These are phyloP conservation scores for Odontomyia ornata DNA, from an alignment of 2,888 invertebrate genomes.

Conservation along the genomic window DNA sequence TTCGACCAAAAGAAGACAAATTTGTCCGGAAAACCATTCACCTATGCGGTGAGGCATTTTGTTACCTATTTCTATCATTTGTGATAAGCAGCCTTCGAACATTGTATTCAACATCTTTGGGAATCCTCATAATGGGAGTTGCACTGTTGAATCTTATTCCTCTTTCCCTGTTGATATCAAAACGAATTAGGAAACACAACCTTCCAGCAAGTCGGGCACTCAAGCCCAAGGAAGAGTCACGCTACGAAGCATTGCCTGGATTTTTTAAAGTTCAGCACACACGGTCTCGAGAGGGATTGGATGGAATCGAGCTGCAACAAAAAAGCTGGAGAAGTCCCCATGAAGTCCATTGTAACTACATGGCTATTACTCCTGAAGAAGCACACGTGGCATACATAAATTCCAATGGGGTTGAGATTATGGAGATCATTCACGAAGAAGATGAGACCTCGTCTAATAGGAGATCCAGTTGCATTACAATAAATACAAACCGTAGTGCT, in stretches of 20 bases:
- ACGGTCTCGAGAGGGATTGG: constrained; percentile 57
- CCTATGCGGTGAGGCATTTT: constrained; percentile 62
- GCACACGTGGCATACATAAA: constrained; percentile 60
- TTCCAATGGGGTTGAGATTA: constrained; percentile 63
- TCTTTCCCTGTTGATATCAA: constrained; percentile 61
- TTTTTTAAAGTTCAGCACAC: constrained; percentile 28
- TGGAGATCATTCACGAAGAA: constrained; percentile 64
- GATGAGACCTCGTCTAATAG: constrained; percentile 61
- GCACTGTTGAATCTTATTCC: constrained; percentile 62
- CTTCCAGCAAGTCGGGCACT: neutral
- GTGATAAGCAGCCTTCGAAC: constrained; percentile 63
- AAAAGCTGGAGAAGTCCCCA: constrained; percentile 60
- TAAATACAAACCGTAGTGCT: constrained; percentile 54
- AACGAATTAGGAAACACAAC: constrained; percentile 51
- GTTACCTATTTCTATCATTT: constrained; percentile 62
- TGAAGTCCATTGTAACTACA: constrained; percentile 59
- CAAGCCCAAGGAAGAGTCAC: constrained; percentile 14
- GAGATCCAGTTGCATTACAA: constrained; percentile 61
- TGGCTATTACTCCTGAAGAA: constrained; percentile 51
- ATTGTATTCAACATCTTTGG: constrained; percentile 61
- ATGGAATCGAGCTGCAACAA: constrained; percentile 59
- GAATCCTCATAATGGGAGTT: constrained; percentile 61
- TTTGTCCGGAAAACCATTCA: constrained; percentile 62
- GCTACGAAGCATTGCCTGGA: constrained; percentile 35
- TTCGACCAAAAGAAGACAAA: constrained; percentile 63